Evolutionary conservation across 2,797 vertebrate species (phyloP).

Genomic region (Buphagus erythrorhynchus): DNA sequence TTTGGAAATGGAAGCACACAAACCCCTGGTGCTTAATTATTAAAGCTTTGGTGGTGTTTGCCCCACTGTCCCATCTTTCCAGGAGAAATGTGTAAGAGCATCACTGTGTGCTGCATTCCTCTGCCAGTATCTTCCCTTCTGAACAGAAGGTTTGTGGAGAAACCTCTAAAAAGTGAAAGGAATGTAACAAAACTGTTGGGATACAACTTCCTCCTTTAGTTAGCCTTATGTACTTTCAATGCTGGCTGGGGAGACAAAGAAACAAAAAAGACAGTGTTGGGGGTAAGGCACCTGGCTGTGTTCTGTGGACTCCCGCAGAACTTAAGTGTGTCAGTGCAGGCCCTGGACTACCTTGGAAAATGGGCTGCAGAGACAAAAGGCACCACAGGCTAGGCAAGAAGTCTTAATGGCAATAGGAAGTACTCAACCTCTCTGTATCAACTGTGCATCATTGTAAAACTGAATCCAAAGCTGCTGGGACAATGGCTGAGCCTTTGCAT

Average conservation of each 20-base stretch:
- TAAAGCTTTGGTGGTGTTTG: background rate
- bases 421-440: background rate
- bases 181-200: accelerated
- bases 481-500: background rate
- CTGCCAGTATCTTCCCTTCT: background rate
- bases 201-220: background rate
- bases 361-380: background rate
- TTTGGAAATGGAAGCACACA: background rate
- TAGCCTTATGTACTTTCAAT: background rate
- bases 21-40: background rate
- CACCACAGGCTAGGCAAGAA: background rate
- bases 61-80: background rate
- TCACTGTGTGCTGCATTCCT: background rate
- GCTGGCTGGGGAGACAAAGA: background rate
- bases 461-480: background rate
- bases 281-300: background rate
- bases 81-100: background rate
- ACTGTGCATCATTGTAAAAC: accelerated
- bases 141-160: background rate
- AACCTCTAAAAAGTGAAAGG: background rate
- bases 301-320: background rate
- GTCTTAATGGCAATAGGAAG: background rate
- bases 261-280: background rate
- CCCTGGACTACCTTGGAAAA: background rate
- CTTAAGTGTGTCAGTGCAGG: background rate